Base-by-base conservation (phyloP, 2,888 invertebrate species). In the Plusia festucae region DNA sequence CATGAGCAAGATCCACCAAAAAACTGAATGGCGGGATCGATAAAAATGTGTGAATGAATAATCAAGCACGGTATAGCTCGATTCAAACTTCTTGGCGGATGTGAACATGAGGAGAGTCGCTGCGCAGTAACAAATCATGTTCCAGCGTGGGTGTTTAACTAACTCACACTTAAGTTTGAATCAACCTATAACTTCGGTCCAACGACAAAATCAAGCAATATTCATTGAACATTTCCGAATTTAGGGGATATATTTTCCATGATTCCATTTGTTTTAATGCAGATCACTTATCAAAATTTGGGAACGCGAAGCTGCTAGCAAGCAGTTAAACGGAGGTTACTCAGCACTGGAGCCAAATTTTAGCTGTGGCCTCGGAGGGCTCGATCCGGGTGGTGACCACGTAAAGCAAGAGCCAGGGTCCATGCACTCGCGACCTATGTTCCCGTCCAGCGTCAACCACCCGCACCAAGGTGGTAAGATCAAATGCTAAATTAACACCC, bases 201-300 rank as follows among this genome's bases (percentile, higher is more conserved):
- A 2, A 44, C 44, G n/a, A 32, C 32, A 32, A 11, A 11, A 34
- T 34, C 11, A n/a, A n/a, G 11, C 15, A n/a, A 44, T 13, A 2
- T n/a, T 46, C 3, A n/a, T n/a, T n/a, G n/a, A n/a, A n/a, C n/a
- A n/a, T n/a, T n/a, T n/a, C n/a, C n/a, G n/a, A n/a, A n/a, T n/a
- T n/a, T n/a, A n/a, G n/a, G n/a, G n/a, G n/a, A n/a, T 16, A 22
- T n/a, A 8, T 40, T n/a, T 1, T 60, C 27, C 44, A 46, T n/a
- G n/a, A n/a, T n/a, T n/a, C n/a, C n/a, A n/a, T n/a, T n/a, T n/a
- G 8, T 27, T 27, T 5, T 27, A 7, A 15, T n/a, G 5, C 78
- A 95, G 94, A 71, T 96, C 98, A 1, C 95, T 99, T 2, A 96
- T 99, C n/a, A 97, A 97, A 85, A 96, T 97, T 61, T 98, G 98